These are phyloP conservation scores for Rhopalosiphum nymphaeae DNA, from an alignment of 2,888 invertebrate species.

Conservation along the genomic window DNA sequence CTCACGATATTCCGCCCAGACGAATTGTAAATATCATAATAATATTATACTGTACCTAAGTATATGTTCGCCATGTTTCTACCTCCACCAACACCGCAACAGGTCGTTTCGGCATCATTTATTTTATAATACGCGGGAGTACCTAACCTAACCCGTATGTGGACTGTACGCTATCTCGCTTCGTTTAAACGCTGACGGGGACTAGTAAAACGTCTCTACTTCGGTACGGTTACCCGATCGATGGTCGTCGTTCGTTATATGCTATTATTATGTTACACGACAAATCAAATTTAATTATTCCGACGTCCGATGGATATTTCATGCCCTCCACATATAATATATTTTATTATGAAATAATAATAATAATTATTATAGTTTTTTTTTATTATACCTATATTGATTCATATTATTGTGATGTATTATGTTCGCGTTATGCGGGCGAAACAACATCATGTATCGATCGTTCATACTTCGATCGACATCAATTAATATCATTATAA, in stretches of 20 bases:
- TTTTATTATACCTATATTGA: neutral
- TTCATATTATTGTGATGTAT: neutral
- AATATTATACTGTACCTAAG: neutral
- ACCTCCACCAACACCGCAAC: neutral
- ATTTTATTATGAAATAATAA: neutral
- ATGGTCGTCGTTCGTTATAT: neutral
- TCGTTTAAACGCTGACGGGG: neutral
- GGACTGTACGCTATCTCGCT: neutral
- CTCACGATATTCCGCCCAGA: neutral
- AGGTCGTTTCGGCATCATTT: neutral
- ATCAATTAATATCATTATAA: neutral
- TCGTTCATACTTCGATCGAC: neutral
- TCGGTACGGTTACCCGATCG: neutral
- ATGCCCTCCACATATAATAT: neutral
- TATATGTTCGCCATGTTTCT: neutral
- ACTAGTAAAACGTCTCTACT: neutral
- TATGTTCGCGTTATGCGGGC: neutral
- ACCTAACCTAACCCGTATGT: neutral
- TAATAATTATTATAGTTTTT: neutral
- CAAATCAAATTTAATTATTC: neutral
- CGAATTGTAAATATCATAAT: neutral
- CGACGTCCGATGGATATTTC: neutral
- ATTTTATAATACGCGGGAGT: neutral
- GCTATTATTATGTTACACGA: neutral
- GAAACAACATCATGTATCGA: neutral